Base-by-base conservation (phyloP, 2,113 vertebrate genomes). In the Hemichromis elongatus region DNA sequence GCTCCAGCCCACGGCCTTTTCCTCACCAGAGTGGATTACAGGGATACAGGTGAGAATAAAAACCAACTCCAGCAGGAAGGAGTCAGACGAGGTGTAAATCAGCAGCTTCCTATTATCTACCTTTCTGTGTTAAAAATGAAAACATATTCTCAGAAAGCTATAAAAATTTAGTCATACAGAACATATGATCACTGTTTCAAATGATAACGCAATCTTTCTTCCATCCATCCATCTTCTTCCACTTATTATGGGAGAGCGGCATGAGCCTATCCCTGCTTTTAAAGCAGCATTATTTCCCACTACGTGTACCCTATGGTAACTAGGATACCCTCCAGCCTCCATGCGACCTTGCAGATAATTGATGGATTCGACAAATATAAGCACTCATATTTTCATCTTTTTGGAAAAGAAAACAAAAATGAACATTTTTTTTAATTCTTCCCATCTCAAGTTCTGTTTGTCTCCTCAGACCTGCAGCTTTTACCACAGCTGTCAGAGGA, bases 1-100 rank as follows among this genome's bases (percentile, higher is more conserved):
- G 98, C 98, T 16, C 98, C 98, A 0, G 52, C 98, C 0, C 33
- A 57, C 0, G 98, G 98, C 66, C 95, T 99, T 66, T 99, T 98
- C 85, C 96, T 99, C 14, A 96, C 97, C 37, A 91, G 91, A 0
- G 97, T 99, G 89, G 95, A 97, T 5, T 98, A 98, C 11, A 42
- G 73, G 0, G 70, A 91, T 5, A 37, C 81, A 26, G 96, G 96
- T 96, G 77, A 89, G 24, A 55, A 45, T 45, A 4, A 28, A 50
- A 18, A 19, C 9, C 5, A 30, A 19, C 9, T 26, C 30, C 12
- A 42, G 7, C 37, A 68, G n/a, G 35, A 42, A 68, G 61, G 7
- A 24, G n/a, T 68, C 24, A 21, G 35, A 66, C 12, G 11, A 66
- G 42, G 21, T 73, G 24, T 28, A 73, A 75, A 50, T 50, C 6